These are phyloP conservation scores for Podocnemis expansa DNA, from an alignment of 2,113 vertebrate genomes.

Conservation along the genomic window DNA sequence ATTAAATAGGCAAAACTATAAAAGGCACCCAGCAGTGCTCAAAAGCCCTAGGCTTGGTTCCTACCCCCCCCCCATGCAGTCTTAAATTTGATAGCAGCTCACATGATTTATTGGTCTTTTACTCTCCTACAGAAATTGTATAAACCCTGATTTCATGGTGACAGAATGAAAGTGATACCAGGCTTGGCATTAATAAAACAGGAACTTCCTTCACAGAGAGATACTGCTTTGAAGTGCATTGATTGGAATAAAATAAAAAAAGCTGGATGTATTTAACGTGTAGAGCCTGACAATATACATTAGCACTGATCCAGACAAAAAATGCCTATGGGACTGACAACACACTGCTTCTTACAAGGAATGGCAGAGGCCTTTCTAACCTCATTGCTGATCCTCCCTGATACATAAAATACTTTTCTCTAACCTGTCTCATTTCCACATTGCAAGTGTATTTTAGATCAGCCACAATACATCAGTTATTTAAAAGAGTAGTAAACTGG, in stretches of 20 bases:
- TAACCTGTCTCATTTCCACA: not conserved
- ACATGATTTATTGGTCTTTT: not conserved
- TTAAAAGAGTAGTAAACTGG: not conserved
- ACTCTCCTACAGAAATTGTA: not conserved
- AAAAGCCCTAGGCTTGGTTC: accelerated
- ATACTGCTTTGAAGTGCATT: constrained; percentile 35
- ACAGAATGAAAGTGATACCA: not conserved
- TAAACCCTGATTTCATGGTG: constrained; percentile 27
- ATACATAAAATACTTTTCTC: not conserved
- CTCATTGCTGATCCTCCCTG: not conserved
- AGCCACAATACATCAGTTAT: not conserved
- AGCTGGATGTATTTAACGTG: constrained; percentile 48
- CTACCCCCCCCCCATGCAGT: too few species aligned
- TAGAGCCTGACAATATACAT: constrained; percentile 59
- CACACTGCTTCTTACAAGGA: constrained; percentile 24
- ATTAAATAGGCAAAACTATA: accelerated
- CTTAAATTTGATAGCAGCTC: not conserved
- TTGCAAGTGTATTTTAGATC: not conserved
- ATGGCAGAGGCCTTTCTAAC: not conserved
- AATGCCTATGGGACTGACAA: constrained; percentile 36
- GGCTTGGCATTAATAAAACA: not conserved
- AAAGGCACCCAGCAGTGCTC: not conserved
- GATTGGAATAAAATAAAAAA: constrained; percentile 58
- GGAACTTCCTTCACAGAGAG: constrained; percentile 23
- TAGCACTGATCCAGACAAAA: constrained; percentile 35